Base-by-base conservation (phyloP, 1,140 invertebrate genomes). In the Drosophila orosa region DNA sequence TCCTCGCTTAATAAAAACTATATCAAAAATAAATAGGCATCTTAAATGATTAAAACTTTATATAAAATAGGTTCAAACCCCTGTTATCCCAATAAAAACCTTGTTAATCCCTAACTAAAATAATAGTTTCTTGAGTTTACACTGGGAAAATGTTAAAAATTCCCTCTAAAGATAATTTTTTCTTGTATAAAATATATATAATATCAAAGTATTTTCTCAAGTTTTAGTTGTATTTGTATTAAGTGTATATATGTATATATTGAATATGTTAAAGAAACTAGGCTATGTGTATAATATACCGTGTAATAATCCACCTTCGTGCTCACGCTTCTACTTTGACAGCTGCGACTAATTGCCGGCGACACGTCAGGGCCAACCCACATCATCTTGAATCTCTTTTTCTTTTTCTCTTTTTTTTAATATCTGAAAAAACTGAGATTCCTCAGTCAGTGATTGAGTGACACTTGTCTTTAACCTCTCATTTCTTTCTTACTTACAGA, bases 341-440 rank as follows among this genome's bases (percentile, higher is more conserved):
- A 54, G 60, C 37, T 52, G 44, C 60, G 25, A 59, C 66, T 80
- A 80, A 80, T 75, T 80, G 78, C 65, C 62, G 65, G 47, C 77
- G 55, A 80, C 78, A 80, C 77, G 77, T 73, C 69, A 80, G 77
- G 62, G 62, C 57, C 56, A 63, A 63, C 61, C 61, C 56, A 63
- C 61, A 63, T 60, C 55, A 63, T 40, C 25, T 29, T 12, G 33
- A 17, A 57, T 15, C 55, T 57, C 52, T 24, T 45, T 15, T 45
- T 45, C 8, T 45, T 3, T 13, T 5, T 7, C n/a, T n/a, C n/a
- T 8, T 15, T 24, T 45, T 44, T 45, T 24, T 3, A n/a, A 22
- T 35, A 13, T 40, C 31, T n/a, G n/a, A n/a, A n/a, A 6, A 12
- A n/a, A 29, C 19, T 58, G 60, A 25, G 10, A 12, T 63, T 55